phyloP scores from a whole-genome alignment of 2,888 invertebrate genomes.

The Ecliptopera silaceata region DNA sequence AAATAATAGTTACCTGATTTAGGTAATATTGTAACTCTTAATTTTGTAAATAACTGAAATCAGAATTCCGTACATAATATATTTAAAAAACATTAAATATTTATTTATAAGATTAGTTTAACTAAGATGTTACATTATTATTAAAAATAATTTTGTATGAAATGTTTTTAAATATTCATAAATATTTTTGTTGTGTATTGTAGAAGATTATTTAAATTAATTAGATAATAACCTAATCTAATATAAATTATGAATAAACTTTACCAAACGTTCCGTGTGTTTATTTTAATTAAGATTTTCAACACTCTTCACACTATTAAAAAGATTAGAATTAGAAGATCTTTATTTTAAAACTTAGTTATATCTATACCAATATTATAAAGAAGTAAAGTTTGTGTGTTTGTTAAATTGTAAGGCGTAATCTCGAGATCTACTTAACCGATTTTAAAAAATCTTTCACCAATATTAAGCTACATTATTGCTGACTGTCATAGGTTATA shows the following conservation, averaged over 20 bases:
- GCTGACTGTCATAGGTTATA: too few species aligned
- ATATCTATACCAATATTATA: too few species aligned
- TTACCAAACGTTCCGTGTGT: background rate
- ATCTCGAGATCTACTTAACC: too few species aligned
- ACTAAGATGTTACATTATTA: background rate
- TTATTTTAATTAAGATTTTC: background rate
- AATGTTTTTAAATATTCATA: background rate
- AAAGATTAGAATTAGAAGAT: too few species aligned
- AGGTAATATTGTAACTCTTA: background rate
- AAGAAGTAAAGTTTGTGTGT: too few species aligned
- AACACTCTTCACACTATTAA: too few species aligned
- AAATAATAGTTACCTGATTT: background rate
- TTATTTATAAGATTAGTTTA: background rate
- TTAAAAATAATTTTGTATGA: background rate
- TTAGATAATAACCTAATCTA: background rate
- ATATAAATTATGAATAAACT: background rate
- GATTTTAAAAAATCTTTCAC: too few species aligned
- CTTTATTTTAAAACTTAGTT: too few species aligned
- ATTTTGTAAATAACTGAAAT: conserved; percentile 7
- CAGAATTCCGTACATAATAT: background rate
- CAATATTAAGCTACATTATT: too few species aligned
- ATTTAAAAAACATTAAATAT: background rate
- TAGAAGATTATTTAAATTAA: background rate
- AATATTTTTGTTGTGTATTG: too few species aligned
- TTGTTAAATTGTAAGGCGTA: too few species aligned